These are phyloP conservation scores for Meda fulgida DNA, from an alignment of 2,797 vertebrate species.

Conservation along the genomic window DNA sequence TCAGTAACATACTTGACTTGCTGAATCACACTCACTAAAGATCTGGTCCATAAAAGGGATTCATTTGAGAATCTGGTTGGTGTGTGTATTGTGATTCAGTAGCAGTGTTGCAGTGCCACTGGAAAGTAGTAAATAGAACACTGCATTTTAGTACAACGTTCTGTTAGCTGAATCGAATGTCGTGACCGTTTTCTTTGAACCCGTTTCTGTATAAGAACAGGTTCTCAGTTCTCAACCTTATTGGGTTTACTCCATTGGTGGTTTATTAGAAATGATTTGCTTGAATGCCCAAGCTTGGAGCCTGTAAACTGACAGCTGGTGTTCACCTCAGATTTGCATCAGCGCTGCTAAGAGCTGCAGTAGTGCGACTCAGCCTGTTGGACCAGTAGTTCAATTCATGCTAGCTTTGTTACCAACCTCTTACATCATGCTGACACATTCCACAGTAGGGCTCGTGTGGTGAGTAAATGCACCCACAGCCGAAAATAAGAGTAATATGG, in stretches of 20 bases:
- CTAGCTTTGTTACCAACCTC: constrained; percentile 43
- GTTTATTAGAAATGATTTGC: neutral
- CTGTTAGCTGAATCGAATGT: neutral
- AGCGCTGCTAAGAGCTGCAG: constrained; percentile 29
- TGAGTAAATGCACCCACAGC: constrained; percentile 8
- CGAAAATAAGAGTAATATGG: constrained; percentile 17
- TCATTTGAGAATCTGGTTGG: neutral
- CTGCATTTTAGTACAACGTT: neutral
- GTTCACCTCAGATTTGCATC: constrained; percentile 45
- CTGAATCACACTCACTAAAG: neutral
- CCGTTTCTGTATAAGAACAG: neutral
- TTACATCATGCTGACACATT: constrained; percentile 53
- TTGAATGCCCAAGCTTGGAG: constrained; percentile 21
- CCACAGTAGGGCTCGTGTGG: constrained; percentile 41
- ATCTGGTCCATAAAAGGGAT: neutral
- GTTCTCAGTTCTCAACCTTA: neutral
- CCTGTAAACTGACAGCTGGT: constrained; percentile 26
- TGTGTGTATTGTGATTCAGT: neutral
- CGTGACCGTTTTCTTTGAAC: neutral
- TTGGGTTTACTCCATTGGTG: constrained; percentile 5
- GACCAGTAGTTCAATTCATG: constrained; percentile 46
- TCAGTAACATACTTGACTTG: neutral
- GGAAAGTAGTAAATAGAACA: neutral
- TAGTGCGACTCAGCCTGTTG: constrained; percentile 47
- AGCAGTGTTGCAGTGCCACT: neutral